Evolutionary conservation across 2,797 vertebrate species (phyloP), one percentile per base, ranked within the genome.

Genomic region (Sitta carolinensis): DNA sequence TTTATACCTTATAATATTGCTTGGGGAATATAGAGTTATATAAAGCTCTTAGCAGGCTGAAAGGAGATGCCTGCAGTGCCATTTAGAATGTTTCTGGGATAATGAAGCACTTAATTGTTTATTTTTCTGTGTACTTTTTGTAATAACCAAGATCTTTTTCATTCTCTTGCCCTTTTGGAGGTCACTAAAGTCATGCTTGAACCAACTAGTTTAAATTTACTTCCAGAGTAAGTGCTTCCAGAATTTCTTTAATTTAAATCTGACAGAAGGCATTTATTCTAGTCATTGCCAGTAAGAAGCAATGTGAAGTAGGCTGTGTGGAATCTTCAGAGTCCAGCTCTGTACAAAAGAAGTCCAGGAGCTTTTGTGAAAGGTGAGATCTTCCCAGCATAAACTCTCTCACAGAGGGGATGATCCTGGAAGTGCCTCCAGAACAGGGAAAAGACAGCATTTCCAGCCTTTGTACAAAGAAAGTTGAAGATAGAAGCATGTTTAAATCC

Each of bases 31-130:
- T 2, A 73, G 11, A 75, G 38, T 59, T 59, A 57, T 21, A 67
- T 64, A 64, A 85, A 84, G 40, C 38, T 73, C 55, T 87, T 78
- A 47, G 43, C 1, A 3, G 48, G 25, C 23, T 26, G 21, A 83
- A 84, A 94, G 70, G 36, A 58, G 54, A 47, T 8, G 22, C 52
- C 47, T 84, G 47, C 30, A 84, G 43, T 74, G 83, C 23, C 36
- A 69, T 88, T 94, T 90, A 89, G 40, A 78, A 50, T 62, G 32
- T 69, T 93, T 94, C 67, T 84, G 42, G 72, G 10, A 73, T 14
- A 70, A 43, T 62, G 83, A 84, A 69, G 10, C 16, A 38, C 70
- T 85, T 84, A 1, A 20, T 40, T 62, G 25, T 50, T 66, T 45
- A 13, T 11, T 63, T 90, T 82, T 16, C 20, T 42, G 55, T 18